Evolutionary conservation across 2,113 vertebrate genomes (phyloP).

Genomic region (Cathartes aura): DNA sequence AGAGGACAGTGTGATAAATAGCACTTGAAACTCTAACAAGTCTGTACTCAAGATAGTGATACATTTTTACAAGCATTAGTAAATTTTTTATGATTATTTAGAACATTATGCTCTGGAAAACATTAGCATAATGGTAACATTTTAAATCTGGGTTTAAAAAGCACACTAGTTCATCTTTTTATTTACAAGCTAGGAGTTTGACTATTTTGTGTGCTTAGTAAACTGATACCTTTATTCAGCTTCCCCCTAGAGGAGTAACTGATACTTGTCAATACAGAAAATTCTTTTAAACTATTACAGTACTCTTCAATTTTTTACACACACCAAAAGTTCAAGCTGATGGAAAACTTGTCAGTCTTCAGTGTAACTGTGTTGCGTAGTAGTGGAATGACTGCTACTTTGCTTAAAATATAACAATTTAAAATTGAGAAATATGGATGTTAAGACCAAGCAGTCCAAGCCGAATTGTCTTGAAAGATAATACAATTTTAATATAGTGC

Average conservation of each 20-base stretch:
- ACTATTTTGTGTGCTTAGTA: background rate
- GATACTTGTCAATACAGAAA: background rate
- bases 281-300: background rate
- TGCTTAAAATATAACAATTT: background rate
- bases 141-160: background rate
- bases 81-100: background rate
- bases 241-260: background rate
- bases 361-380: background rate
- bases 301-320: background rate
- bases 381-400: background rate
- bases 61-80: background rate
- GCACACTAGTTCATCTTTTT: background rate
- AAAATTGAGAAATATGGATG: background rate
- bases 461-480: background rate
- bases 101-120: background rate
- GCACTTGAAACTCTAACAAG: background rate
- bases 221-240: background rate
- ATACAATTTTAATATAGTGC: background rate
- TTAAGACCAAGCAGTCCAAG: background rate
- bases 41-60: background rate
- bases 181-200: background rate
- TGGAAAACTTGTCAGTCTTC: background rate
- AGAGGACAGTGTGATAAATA: background rate
- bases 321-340: background rate
- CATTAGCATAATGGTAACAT: background rate